Evolutionary conservation across 2,113 vertebrate genomes (phyloP).

Genomic region (Macquaria australasica): DNA sequence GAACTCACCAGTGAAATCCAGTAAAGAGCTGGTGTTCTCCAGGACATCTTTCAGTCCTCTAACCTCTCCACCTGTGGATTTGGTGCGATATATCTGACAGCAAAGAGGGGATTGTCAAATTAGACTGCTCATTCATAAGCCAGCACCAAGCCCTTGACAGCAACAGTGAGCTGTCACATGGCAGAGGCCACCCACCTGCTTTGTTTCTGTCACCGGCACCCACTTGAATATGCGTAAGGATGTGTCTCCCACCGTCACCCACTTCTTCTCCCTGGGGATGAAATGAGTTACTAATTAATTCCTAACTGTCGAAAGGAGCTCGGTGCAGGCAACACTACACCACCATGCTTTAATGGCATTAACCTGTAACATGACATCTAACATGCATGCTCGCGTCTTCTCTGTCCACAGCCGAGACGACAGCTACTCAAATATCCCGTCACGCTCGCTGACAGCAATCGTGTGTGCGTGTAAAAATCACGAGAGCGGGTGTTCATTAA

Average conservation of each 20-base stretch:
- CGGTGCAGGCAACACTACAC: neutral
- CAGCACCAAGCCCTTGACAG: neutral
- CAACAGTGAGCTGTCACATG: neutral
- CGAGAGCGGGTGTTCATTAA: neutral
- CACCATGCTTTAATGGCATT: constrained; percentile 24
- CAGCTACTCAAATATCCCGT: constrained; percentile 6
- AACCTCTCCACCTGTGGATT: constrained; percentile 83
- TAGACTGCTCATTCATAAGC: neutral
- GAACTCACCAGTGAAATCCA: constrained; percentile 93
- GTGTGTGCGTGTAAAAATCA: neutral
- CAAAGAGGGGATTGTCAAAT: constrained; percentile 22
- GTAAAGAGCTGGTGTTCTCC: constrained; percentile 91
- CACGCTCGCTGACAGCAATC: neutral
- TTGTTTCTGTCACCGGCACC: constrained; percentile 96
- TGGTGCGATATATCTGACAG: constrained; percentile 92
- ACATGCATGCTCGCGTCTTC: constrained; percentile 8
- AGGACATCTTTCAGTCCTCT: constrained; percentile 91
- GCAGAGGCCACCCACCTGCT: constrained; percentile 87
- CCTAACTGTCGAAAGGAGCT: constrained; percentile 17
- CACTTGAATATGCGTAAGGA: constrained; percentile 98
- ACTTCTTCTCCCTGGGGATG: constrained; percentile 95
- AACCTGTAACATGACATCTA: constrained; percentile 27
- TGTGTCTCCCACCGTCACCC: constrained; percentile 98
- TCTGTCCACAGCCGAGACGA: neutral
- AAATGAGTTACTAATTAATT: constrained; percentile 4